Base-by-base conservation (phyloP, 2,888 invertebrate genomes). In the Troides helena region DNA sequence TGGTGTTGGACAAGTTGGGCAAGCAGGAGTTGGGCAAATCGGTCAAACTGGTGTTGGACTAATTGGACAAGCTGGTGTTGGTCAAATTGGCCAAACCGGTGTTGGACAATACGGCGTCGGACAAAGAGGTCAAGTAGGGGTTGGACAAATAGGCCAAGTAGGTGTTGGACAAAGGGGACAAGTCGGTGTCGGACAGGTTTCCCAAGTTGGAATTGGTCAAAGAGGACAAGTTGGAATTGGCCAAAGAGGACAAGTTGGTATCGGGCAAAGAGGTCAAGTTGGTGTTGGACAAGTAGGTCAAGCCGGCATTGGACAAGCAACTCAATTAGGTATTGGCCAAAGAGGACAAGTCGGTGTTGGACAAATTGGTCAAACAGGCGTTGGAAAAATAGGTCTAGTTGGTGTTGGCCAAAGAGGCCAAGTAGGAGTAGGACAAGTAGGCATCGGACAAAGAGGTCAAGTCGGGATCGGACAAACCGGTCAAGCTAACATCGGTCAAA, bases 11-110 rank as follows among this genome's bases (percentile, higher is more conserved):
- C 75, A 76, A 64, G 62, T 62, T 46, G 39, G 60, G 10, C 75
- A 74, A 36, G 74, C 74, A 23, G 80, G 81, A 6, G 69, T 71
- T 43, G 77, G 78, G 0, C 75, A 74, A 60, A 70, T 36, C 58
- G 65, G 65, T 0, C 73, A 74, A 57, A 75, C 72, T 4, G 76
- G 76, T 6, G 59, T 68, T 36, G 77, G 78, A n/a, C 78, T 75
- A n/a, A 72, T 69, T 46, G 77, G 77, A 0, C 75, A 74, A 62
- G 65, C 72, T 5, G 74, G 74, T n/a, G 71, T 74, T 59, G 71
- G 72, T 46, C 58, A 64, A 30, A 23, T 72, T 56, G 75, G 74
- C 18, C 56, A 72, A 14, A 70, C 70, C 4, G 74, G 74, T 36
- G 71, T 67, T 10, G 70, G 72, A 39, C 75, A 76, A 69, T 30